These are phyloP conservation scores for Campoplex nolae DNA, from an alignment of 2,888 invertebrate species.

Conservation along the genomic window DNA sequence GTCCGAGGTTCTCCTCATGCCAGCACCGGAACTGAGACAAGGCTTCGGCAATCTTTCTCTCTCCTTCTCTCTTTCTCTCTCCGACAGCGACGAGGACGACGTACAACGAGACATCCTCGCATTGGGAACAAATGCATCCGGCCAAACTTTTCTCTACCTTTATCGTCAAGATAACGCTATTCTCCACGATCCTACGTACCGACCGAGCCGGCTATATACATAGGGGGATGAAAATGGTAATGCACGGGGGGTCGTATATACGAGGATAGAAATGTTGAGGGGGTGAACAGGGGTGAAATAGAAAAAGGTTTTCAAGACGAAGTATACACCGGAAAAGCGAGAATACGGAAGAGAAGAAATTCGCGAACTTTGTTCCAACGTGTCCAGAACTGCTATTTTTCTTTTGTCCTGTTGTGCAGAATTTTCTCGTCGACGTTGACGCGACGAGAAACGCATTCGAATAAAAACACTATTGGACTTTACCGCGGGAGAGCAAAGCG, in stretches of 20 bases:
- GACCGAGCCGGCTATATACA: not conserved
- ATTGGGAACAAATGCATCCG: slow-evolving; percentile 47
- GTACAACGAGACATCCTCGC: slow-evolving; percentile 40
- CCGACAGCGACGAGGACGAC: not conserved
- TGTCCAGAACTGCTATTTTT: slow-evolving; percentile 50
- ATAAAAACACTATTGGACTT: slow-evolving; percentile 75
- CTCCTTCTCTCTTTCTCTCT: not conserved
- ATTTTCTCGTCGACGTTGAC: slow-evolving; percentile 26
- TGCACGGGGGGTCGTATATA: not conserved
- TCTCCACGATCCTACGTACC: slow-evolving; percentile 42
- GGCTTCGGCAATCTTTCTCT: not conserved
- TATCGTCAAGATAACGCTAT: slow-evolving; percentile 46
- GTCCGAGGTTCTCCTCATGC: slow-evolving; percentile 10
- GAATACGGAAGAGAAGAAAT: slow-evolving; percentile 38
- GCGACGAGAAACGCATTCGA: slow-evolving; percentile 63
- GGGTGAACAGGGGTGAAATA: not conserved
- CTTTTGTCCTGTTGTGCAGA: slow-evolving; percentile 45
- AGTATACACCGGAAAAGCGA: no score
- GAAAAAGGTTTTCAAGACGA: no score
- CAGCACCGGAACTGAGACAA: slow-evolving; percentile 26
- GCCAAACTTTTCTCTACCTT: slow-evolving; percentile 60
- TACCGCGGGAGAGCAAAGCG: slow-evolving; percentile 62
- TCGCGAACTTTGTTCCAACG: slow-evolving; percentile 56
- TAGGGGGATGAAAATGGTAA: not conserved
- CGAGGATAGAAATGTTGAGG: slow-evolving; percentile 10